Percentiles rank a stretch among this genome's conserved stretches.
Conservation (phyloP, 1,140 invertebrate genomes). For the Scaptodrosophila lebanonensis region DNA sequence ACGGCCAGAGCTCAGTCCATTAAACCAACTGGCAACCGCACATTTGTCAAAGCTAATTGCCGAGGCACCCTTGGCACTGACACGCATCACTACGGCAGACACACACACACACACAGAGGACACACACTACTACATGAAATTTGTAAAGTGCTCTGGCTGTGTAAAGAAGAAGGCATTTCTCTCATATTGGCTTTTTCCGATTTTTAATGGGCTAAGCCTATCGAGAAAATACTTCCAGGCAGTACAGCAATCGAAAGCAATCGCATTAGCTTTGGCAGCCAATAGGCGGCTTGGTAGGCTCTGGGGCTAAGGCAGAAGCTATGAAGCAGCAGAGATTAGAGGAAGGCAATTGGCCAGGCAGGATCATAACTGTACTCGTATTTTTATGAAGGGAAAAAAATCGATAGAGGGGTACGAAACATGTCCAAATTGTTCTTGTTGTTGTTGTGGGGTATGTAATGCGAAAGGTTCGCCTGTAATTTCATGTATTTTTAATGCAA, state of each 20-base stretch:
- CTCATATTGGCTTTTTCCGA: constrained; percentile 49
- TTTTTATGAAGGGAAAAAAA: no score
- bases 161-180: constrained; percentile 25
- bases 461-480: constrained; percentile 36
- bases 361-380: no score
- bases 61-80: constrained; percentile 56
- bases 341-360: no score
- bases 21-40: constrained; percentile 61
- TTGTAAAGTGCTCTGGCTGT: neutral
- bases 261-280: no score
- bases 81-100: constrained; percentile 28
- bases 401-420: constrained; percentile 29
- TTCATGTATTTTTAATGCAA: constrained; percentile 61
- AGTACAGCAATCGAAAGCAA: no score
- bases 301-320: no score
- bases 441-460: no score
- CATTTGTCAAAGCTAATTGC: constrained; percentile 65
- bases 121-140: constrained; percentile 24
- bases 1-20: constrained; percentile 21
- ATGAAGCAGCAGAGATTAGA: no score
- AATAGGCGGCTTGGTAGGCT: no score
- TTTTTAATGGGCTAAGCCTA: constrained; percentile 43
- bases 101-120: constrained; percentile 17
- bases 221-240: constrained; percentile 18
- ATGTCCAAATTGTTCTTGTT: constrained; percentile 45